Conservation (phyloP, 1,140 invertebrate species). For the Hypsibius dujardini region DNA sequence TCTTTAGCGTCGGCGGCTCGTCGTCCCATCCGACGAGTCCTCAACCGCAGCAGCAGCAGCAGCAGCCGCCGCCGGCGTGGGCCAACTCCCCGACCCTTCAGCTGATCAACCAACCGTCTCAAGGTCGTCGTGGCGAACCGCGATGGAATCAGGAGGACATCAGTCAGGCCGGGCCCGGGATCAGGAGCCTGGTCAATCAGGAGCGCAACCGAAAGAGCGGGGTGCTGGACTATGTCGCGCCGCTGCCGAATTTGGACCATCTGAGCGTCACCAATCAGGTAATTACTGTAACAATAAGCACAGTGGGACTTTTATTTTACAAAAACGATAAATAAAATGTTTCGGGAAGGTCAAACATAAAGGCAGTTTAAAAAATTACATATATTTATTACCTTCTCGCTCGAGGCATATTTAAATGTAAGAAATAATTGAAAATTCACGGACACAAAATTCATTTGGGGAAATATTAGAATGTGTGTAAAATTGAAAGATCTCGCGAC, state of each 20-base stretch:
- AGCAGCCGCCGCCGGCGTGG: slow-evolving; percentile 14
- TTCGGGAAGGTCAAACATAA: no score
- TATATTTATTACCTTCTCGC: no score
- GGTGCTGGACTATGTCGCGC: slow-evolving; percentile 6
- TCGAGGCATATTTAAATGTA: no score
- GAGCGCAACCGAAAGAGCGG: neutral
- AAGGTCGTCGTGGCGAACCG: neutral
- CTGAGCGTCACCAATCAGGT: slow-evolving; percentile 15
- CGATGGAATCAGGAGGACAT: neutral
- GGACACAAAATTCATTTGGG: no score
- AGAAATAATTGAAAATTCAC: no score
- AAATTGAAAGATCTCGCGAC: no score
- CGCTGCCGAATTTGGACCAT: slow-evolving; percentile 11
- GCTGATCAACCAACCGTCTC: slow-evolving; percentile 19
- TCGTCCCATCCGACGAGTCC: no score
- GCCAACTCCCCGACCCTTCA: slow-evolving; percentile 4
- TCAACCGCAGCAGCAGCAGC: neutral
- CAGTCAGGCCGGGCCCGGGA: neutral
- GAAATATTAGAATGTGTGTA: no score
- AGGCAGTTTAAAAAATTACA: no score
- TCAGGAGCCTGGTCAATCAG: neutral
- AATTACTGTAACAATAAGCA: slow-evolving; percentile 32
- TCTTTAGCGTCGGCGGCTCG: no score
- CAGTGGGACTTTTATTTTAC: no score
- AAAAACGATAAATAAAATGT: no score